Evolutionary conservation across 2,888 invertebrate species (phyloP).

Genomic region (Drosophila atripex): DNA sequence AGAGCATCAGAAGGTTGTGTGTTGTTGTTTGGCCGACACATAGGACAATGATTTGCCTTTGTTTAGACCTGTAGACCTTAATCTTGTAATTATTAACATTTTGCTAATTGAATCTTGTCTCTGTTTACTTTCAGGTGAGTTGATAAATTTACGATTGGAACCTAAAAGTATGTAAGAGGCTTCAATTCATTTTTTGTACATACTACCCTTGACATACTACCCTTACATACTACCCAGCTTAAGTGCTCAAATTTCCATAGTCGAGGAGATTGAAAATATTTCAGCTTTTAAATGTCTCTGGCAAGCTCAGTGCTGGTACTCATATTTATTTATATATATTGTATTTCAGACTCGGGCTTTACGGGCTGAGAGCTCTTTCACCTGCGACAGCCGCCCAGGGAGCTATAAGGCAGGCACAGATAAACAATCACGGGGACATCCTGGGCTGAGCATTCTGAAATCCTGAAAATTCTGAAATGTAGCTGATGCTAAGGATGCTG

Average conservation of each 20-base stretch:
- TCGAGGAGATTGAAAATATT: constrained; percentile 9
- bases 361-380: constrained; percentile 9
- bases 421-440: constrained; percentile 31
- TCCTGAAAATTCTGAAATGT: constrained; percentile 18
- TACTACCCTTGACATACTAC: neutral
- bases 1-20: constrained; percentile 14
- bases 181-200: neutral
- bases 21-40: neutral
- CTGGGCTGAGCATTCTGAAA: constrained; percentile 16
- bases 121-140: constrained; percentile 41
- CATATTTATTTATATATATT: constrained; percentile 39
- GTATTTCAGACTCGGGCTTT: neutral
- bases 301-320: constrained; percentile 1
- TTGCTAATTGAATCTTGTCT: constrained; percentile 28
- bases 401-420: constrained; percentile 19
- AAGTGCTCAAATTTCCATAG: constrained; percentile 18
- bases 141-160: neutral
- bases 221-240: too few species aligned
- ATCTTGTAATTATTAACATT: constrained; percentile 16
- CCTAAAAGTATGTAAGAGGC: neutral
- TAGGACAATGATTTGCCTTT: constrained; percentile 1
- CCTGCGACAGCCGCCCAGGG: constrained; percentile 17
- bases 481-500: constrained; percentile 46
- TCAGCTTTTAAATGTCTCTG: constrained; percentile 25
- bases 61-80: constrained; percentile 6